Conservation (phyloP, 2,113 vertebrate species). For the Pachypanchax playfairii region DNA sequence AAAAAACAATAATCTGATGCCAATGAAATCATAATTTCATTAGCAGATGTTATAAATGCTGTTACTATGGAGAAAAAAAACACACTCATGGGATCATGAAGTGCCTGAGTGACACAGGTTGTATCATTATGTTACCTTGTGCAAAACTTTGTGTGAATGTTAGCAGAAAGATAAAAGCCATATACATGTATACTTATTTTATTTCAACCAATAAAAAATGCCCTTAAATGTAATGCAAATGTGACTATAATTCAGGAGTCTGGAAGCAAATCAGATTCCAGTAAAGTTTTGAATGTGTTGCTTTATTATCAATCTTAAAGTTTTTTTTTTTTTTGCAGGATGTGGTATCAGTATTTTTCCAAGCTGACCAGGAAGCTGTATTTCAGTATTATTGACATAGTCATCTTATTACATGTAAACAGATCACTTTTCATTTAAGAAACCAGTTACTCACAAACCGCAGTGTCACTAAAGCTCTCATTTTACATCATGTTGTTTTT, state of each 20-base stretch:
- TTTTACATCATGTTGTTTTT: too few relatives aligned
- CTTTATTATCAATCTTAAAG: too few relatives aligned
- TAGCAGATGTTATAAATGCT: too few relatives aligned
- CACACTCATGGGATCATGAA: background rate
- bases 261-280: too few relatives aligned
- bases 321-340: too few relatives aligned
- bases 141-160: background rate
- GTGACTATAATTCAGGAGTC: background rate
- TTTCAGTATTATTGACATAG: background rate
- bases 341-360: background rate
- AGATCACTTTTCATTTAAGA: background rate
- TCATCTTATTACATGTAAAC: background rate
- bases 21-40: too few relatives aligned
- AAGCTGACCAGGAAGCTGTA: background rate
- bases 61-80: background rate
- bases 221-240: background rate
- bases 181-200: too few relatives aligned
- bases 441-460: background rate
- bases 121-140: background rate
- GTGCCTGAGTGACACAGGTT: background rate
- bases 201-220: too few relatives aligned
- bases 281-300: too few relatives aligned
- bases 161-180: background rate
- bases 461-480: background rate
- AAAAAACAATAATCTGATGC: too few relatives aligned